Conservation (phyloP, 2,888 invertebrate species). For the Dryadula phaetusa region DNA sequence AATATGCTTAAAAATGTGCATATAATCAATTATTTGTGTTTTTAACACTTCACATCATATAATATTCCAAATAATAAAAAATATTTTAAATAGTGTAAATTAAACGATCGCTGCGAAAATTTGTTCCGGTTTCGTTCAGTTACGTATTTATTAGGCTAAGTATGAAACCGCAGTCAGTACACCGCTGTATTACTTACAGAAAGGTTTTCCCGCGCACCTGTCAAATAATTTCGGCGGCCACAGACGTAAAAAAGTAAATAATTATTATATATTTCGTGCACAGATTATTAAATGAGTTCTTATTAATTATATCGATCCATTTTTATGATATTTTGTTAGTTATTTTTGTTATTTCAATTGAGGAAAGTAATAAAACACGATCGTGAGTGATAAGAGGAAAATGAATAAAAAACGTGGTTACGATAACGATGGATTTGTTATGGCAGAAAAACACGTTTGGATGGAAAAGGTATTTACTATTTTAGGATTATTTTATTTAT, state of each 20-base stretch:
- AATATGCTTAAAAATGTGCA: neutral
- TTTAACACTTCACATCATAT: neutral
- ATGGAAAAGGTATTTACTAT: slow-evolving; percentile 52
- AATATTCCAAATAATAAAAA: slow-evolving; percentile 4
- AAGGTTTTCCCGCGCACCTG: slow-evolving; percentile 60
- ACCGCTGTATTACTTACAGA: slow-evolving; percentile 53
- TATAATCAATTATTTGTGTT: neutral
- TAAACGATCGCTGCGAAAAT: slow-evolving; percentile 43
- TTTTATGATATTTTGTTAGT: slow-evolving; percentile 35
- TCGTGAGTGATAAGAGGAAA: slow-evolving; percentile 39
- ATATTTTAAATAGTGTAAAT: slow-evolving; percentile 21
- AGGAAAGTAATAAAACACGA: slow-evolving; percentile 28
- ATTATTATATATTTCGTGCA: slow-evolving; percentile 3
- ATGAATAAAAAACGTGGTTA: slow-evolving; percentile 61
- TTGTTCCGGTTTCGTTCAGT: slow-evolving; percentile 50
- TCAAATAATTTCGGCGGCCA: slow-evolving; percentile 40
- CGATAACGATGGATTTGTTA: slow-evolving; percentile 71
- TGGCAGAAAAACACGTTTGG: slow-evolving; percentile 68
- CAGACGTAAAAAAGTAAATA: slow-evolving; percentile 29
- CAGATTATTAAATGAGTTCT: neutral
- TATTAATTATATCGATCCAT: neutral
- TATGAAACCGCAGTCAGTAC: slow-evolving; percentile 58
- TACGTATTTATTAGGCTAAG: slow-evolving; percentile 61
- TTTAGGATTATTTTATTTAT: neutral
- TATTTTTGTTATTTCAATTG: slow-evolving; percentile 47